Percentiles rank a stretch among this genome's conserved stretches.
Conservation (phyloP, 2,888 invertebrate genomes). For the Pheosia gnoma region DNA sequence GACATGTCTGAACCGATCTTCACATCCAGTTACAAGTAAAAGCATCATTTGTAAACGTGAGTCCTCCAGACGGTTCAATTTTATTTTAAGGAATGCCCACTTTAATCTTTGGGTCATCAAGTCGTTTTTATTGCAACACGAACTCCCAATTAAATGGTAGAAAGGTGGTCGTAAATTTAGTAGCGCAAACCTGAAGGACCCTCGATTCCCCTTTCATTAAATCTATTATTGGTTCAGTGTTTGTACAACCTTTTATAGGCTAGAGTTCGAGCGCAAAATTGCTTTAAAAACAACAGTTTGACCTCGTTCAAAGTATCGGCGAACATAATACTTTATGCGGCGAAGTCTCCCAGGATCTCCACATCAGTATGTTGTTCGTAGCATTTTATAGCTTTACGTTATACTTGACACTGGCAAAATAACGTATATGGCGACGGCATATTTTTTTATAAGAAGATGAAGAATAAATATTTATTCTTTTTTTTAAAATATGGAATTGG, state of each 20-base stretch:
- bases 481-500: too few relatives aligned
- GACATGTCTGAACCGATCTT: constrained; percentile 21
- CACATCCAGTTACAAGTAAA: constrained; percentile 36
- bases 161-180: constrained; percentile 74
- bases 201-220: constrained; percentile 78
- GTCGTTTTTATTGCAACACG: constrained; percentile 74
- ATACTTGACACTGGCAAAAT: neutral
- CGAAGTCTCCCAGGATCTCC: constrained; percentile 35
- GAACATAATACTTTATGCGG: too few relatives aligned
- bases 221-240: constrained; percentile 72
- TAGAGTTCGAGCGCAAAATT: constrained; percentile 71
- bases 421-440: too few relatives aligned
- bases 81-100: constrained; percentile 57
- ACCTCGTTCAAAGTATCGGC: constrained; percentile 48
- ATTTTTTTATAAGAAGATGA: too few relatives aligned
- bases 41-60: constrained; percentile 54
- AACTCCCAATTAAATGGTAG: constrained; percentile 77
- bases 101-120: constrained; percentile 74
- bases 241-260: constrained; percentile 70
- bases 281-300: constrained; percentile 69
- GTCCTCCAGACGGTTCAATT: constrained; percentile 40
- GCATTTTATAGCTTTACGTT: constrained; percentile 2
- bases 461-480: too few relatives aligned
- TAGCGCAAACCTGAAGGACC: constrained; percentile 68
- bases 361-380: constrained; percentile 22